phyloP scores from a whole-genome alignment of 2,113 vertebrate species.

The Sprattus sprattus region DNA sequence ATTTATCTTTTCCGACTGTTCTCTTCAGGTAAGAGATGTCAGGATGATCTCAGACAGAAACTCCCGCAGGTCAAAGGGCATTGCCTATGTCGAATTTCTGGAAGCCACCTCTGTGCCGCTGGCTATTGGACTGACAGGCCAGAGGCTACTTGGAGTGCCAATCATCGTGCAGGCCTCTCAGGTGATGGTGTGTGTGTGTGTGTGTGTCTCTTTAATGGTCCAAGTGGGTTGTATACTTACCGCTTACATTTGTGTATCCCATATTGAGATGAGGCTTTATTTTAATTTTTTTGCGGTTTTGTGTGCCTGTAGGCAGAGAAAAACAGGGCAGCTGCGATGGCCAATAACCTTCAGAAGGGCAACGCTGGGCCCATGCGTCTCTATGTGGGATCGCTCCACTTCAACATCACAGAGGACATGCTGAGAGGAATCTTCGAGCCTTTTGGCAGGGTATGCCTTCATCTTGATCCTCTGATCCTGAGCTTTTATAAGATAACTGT shows the following conservation, averaged over 20 bases:
- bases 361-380: conserved; percentile 96
- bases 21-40: conserved; percentile 88
- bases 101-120: conserved; percentile 95
- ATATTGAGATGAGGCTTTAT: background rate
- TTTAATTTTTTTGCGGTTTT: background rate
- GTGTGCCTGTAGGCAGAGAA: conserved; percentile 84
- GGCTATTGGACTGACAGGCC: conserved; percentile 94
- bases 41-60: conserved; percentile 98
- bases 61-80: conserved; percentile 95
- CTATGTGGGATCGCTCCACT: conserved; percentile 95
- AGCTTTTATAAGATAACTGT: background rate
- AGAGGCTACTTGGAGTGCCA: conserved; percentile 92
- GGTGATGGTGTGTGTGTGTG: conserved; percentile 63
- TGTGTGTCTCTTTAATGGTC: background rate
- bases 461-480: background rate
- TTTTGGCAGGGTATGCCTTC: conserved; percentile 83
- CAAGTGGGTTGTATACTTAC: background rate
- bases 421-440: conserved; percentile 97
- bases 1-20: background rate
- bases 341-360: conserved; percentile 94
- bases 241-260: background rate
- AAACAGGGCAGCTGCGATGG: conserved; percentile 94
- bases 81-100: conserved; percentile 96
- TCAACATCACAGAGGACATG: conserved; percentile 99
- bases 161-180: conserved; percentile 98